Evolutionary conservation across 2,113 vertebrate species (phyloP), one percentile per base, ranked within the genome.

Genomic region (Heliornis fulica): DNA sequence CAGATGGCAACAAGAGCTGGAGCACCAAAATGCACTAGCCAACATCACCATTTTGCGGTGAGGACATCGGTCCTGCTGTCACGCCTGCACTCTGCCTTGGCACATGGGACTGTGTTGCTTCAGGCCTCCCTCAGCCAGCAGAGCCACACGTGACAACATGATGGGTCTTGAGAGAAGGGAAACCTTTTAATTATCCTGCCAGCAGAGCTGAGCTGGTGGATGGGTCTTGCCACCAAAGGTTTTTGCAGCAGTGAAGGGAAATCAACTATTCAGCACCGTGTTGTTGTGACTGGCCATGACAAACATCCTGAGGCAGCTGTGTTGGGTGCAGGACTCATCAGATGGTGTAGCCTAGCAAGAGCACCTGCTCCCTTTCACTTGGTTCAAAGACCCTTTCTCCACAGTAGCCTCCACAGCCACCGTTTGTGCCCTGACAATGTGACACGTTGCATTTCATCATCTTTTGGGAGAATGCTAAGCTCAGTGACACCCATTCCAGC

Each of bases 361-460:
- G 53, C 86, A 96, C 90, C 95, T 94, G 92, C 72, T 95, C 51
- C 65, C 40, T 71, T 84, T 75, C 15, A 4, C 48, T 86, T 75
- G 72, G 93, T 76, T 95, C 72, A 82, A 82, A 87, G 92, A 88
- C 64, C 69, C 80, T 82, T 95, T 82, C 76, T 81, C 43, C 76
- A 50, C 45, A 83, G 78, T 70, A 93, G 81, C 53, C 81, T 70
- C 54, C 63, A 45, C 68, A 86, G 76, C 87, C 88, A n/a, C 60
- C 3, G 4, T 48, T 79, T 2, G 0, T 71, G 85, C 64, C 76
- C 68, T 90, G 83, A 71, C 68, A 89, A 36, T 26, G 43, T 92
- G 94, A 94, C 87, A 80, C 3, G 40, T 68, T 61, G 50, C 17
- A 45, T 94, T 92, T 79, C 65, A 68, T 89, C 69, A 95, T 61